These are phyloP conservation scores for Myanophis thanlyinensis DNA, from an alignment of 2,113 vertebrate genomes.

Conservation along the genomic window DNA sequence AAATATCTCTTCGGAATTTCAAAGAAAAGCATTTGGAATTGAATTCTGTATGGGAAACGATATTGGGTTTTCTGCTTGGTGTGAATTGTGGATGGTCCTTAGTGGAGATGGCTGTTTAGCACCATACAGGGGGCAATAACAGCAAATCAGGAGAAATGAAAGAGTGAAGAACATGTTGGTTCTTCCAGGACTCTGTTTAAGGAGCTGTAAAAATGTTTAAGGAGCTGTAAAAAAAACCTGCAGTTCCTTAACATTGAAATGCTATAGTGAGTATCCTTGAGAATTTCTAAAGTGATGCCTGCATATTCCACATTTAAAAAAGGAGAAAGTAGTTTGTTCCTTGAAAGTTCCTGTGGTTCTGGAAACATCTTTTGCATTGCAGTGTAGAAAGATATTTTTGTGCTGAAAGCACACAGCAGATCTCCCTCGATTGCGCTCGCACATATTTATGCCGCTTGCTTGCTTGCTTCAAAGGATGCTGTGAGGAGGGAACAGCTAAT, in stretches of 20 bases:
- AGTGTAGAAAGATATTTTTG: neutral
- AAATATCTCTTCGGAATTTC: neutral
- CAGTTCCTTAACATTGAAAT: neutral
- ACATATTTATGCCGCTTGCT: fast-evolving
- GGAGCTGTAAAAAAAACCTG: neutral
- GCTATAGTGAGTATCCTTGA: neutral
- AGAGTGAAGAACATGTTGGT: neutral
- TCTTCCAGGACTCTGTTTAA: neutral
- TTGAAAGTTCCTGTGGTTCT: conserved; percentile 35
- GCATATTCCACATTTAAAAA: neutral
- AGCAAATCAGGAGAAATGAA: neutral
- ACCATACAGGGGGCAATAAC: neutral
- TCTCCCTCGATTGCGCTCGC: neutral
- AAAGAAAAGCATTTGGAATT: neutral
- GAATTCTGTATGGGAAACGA: neutral
- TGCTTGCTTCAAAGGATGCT: neutral
- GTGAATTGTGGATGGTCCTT: neutral
- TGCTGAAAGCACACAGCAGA: neutral
- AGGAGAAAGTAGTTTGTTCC: no score
- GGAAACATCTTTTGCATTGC: conserved; percentile 33
- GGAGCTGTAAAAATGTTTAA: neutral
- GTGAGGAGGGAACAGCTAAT: conserved; percentile 23
- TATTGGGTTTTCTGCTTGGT: neutral
- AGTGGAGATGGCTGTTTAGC: neutral
- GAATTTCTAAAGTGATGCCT: neutral